Percentiles rank a stretch among this genome's conserved stretches.
Conservation (phyloP, 2,113 vertebrate species). For the Rhinolophus ferrumequinum region DNA sequence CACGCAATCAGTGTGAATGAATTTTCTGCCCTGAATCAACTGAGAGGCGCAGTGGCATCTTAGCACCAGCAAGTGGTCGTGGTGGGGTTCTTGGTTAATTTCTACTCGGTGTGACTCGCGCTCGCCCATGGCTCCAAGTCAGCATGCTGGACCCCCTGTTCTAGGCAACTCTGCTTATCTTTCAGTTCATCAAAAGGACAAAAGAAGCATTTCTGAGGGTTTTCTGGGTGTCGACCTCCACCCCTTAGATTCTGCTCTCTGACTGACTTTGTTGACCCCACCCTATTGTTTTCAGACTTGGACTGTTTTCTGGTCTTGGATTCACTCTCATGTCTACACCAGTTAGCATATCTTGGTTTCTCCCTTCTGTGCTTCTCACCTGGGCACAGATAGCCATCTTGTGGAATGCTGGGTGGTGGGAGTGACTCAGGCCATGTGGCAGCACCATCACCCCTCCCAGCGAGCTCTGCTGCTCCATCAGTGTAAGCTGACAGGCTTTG, state of each 20-base stretch:
- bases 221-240: not conserved
- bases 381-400: no score
- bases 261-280: not conserved
- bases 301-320: not conserved
- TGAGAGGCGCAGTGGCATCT: rapidly evolving
- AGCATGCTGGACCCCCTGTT: not conserved
- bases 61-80: not conserved
- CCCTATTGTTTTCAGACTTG: not conserved
- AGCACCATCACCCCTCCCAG: not conserved
- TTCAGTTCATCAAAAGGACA: no score
- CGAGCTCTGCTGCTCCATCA: not conserved
- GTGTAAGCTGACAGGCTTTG: not conserved
- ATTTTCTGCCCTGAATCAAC: not conserved
- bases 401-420: rapidly evolving
- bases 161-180: not conserved
- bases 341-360: not conserved
- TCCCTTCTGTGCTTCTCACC: no score
- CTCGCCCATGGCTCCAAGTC: no score
- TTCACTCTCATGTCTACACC: not conserved
- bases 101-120: not conserved
- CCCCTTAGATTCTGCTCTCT: no score
- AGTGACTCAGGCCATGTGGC: rapidly evolving
- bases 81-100: no score
- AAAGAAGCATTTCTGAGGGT: not conserved
- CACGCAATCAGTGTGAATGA: no score